Conservation (phyloP, 2,888 invertebrate species). For the Hemicrepidius hirtus region DNA sequence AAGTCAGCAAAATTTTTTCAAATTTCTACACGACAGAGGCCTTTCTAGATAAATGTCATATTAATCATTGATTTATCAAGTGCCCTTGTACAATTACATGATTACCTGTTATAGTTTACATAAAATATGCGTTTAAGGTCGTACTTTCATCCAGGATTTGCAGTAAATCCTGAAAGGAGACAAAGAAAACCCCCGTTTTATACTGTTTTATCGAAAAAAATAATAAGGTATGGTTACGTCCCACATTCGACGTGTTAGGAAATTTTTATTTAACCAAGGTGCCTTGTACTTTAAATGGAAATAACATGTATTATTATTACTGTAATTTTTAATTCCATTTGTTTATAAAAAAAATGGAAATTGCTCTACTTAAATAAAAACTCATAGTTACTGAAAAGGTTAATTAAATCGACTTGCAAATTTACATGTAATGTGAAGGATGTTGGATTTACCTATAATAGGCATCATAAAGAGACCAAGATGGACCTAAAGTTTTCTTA, state of each 20-base stretch:
- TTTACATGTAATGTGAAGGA: conserved; percentile 15
- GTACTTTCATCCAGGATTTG: conserved; percentile 21
- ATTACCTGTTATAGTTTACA: neutral
- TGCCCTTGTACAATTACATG: conserved; percentile 22
- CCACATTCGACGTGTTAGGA: neutral
- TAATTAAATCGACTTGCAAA: conserved; percentile 5
- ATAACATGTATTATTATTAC: neutral
- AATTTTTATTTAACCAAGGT: too few relatives aligned
- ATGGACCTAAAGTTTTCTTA: too few relatives aligned
- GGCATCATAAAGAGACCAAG: too few relatives aligned
- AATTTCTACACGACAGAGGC: conserved; percentile 2
- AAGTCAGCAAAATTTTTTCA: conserved; percentile 7
- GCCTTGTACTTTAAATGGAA: neutral
- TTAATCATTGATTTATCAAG: conserved; percentile 29
- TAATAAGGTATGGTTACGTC: too few relatives aligned
- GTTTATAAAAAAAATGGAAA: neutral
- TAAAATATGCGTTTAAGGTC: conserved; percentile 2
- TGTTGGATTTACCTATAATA: conserved; percentile 11
- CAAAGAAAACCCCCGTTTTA: too few relatives aligned
- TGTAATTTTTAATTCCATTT: neutral
- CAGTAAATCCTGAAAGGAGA: conserved; percentile 3
- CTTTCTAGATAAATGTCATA: conserved; percentile 25
- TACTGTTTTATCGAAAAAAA: too few relatives aligned
- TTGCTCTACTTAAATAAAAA: conserved; percentile 6
- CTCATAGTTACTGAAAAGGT: conserved; percentile 1